phyloP scores from a whole-genome alignment of 2,113 vertebrate genomes.

The Trochalopteron elliotii region DNA sequence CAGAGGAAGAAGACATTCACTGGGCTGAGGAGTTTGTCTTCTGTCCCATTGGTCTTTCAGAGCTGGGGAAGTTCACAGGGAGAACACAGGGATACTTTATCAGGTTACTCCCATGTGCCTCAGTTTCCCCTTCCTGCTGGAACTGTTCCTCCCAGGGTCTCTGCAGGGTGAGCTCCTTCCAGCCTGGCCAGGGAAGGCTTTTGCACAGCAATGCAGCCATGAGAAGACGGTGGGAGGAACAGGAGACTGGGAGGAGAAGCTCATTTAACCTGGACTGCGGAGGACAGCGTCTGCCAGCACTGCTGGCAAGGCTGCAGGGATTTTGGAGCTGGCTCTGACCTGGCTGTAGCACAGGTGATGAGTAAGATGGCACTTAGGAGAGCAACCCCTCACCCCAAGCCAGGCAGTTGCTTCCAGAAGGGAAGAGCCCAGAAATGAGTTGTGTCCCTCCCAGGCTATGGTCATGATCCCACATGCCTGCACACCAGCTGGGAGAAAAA shows the following conservation, averaged over 20 bases:
- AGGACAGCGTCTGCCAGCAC: conserved; percentile 34
- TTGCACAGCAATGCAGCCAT: neutral
- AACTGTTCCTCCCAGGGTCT: neutral
- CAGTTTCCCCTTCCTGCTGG: neutral
- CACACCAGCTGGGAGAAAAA: neutral
- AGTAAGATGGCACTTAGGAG: neutral
- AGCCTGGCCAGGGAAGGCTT: neutral
- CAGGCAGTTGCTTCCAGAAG: neutral
- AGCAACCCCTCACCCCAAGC: neutral
- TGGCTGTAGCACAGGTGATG: neutral
- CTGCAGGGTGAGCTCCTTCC: neutral
- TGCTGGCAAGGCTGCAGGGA: conserved; percentile 42
- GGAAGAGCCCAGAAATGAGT: neutral
- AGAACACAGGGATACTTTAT: neutral
- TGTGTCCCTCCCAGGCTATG: no score
- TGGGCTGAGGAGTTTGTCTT: neutral
- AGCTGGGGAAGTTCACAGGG: neutral
- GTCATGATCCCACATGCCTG: neutral
- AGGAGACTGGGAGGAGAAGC: neutral
- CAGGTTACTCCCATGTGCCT: neutral
- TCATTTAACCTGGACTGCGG: conserved; percentile 52
- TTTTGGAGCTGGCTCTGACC: conserved; percentile 32
- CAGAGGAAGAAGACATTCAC: neutral
- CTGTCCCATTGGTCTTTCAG: neutral
- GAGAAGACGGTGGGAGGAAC: neutral